Evolutionary conservation across 2,113 vertebrate genomes (phyloP), one percentile per base, ranked within the genome.

Genomic region (Oncorhynchus kisutch): DNA sequence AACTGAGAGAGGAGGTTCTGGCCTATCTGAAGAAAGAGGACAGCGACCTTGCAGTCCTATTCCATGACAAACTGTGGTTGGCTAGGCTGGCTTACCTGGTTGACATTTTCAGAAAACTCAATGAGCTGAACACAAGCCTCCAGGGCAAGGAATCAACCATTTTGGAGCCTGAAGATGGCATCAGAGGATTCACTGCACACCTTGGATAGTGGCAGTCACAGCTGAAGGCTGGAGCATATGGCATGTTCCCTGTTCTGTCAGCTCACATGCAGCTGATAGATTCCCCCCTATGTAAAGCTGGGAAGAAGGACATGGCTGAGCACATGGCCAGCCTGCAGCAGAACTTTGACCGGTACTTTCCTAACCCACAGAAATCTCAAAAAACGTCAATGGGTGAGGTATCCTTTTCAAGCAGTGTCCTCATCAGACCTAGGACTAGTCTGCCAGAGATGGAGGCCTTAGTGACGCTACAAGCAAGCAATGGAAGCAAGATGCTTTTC

Each of bases 91-190:
- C 34, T 34, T 34, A 34, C 34, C 57, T 77, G 45, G 57, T 71
- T 16, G 57, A 77, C 68, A 71, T 71, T 48, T 77, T 77, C 68
- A 71, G n/a, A 7, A 77, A 65, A 34, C 54, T 77, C 75, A 71
- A 51, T 54, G 14, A 25, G 59, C 31, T 45, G 54, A 76, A 76
- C 66, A 60, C 6, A 65, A 70, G n/a, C 68, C 34, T 72, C 39
- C 70, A 72, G 54, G 25, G 70, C 13, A 78, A 72, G n/a, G 70
- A 67, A 18, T 49, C 13, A 34, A 57, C 18, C 14, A 51, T 72
- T 16, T 51, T 73, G 31, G 65, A 67, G 49, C 64, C 73, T 25
- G 76, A 72, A 59, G 69, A 70, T 45, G 73, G 60, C 22, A 27
- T 54, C 7, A 1, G 14, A 12, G 73, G 25, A 7, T 51, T 73